Base-by-base conservation (phyloP, 2,797 vertebrate genomes). In the Salmo trutta region DNA sequence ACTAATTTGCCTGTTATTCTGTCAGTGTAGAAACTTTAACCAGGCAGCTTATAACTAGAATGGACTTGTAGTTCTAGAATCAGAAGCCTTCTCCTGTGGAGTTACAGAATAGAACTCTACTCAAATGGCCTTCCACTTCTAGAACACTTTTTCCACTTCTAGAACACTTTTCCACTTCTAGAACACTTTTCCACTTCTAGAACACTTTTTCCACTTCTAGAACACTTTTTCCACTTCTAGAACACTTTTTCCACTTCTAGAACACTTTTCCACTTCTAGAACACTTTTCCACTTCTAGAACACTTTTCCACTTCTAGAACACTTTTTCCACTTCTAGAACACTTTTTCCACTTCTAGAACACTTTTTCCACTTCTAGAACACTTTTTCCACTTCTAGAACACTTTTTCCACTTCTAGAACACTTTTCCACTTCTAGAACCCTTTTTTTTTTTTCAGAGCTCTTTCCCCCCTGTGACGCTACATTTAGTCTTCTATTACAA, bases 401-500 rank as follows among this genome's bases (percentile, higher is more conserved):
- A 67, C 12, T 21, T 51, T 31, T 52, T n/a, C 10, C 52, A n/a
- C n/a, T n/a, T n/a, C n/a, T n/a, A n/a, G n/a, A n/a, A n/a, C n/a
- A n/a, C n/a, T n/a, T n/a, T n/a, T n/a, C n/a, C n/a, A n/a, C n/a
- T n/a, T n/a, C n/a, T 51, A 24, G 24, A 24, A 24, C 24, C 0
- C 24, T 68, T 64, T 29, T n/a, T n/a, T n/a, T n/a, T n/a, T n/a
- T n/a, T n/a, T n/a, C n/a, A n/a, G n/a, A n/a, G n/a, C n/a, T n/a
- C n/a, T n/a, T n/a, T n/a, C n/a, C 33, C 33, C 21, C 68, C n/a
- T 83, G 64, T 84, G 59, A 52, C 78, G 85, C 92, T 93, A 91
- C 89, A 91, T 90, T 89, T 92, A 93, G 89, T 83, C 83, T 29
- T 3, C 2, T 83, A 88, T 92, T 88, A 84, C 84, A 83, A 90